A percentile compares a stretch with the other conserved stretches of the same genome.
Conservation (phyloP, 1,140 invertebrate genomes). For the Hylaeus volcanicus region DNA sequence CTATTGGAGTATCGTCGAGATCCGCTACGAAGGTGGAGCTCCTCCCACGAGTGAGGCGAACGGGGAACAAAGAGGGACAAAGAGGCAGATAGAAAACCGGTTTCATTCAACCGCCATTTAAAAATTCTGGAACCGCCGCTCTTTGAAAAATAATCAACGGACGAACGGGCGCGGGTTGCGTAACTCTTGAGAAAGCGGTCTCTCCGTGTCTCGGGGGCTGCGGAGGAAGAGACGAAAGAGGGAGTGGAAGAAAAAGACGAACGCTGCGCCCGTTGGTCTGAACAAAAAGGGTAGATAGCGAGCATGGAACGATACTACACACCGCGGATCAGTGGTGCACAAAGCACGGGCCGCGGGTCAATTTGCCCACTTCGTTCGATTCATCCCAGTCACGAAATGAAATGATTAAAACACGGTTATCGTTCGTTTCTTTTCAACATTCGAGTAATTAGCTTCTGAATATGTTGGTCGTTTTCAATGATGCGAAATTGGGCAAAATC, state of each 20-base stretch:
- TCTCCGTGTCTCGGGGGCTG: conserved; percentile 34
- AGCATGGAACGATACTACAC: conserved; percentile 27
- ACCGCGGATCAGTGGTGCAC: not conserved
- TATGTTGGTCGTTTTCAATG: too few species aligned
- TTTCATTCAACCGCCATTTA: conserved; percentile 75
- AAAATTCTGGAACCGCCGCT: conserved; percentile 71
- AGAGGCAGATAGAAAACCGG: conserved; percentile 63
- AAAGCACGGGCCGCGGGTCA: too few species aligned
- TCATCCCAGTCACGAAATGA: too few species aligned
- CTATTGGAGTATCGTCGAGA: conserved; percentile 38
- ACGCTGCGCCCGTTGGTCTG: not conserved
- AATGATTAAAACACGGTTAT: too few species aligned
- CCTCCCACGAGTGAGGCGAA: conserved; percentile 46
- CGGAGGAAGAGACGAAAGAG: conserved; percentile 35
- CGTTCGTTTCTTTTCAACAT: too few species aligned
- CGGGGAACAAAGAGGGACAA: conserved; percentile 2
- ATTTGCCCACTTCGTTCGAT: too few species aligned
- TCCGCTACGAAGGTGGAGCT: conserved; percentile 49
- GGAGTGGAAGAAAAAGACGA: conserved; percentile 29
- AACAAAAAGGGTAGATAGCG: conserved; percentile 42
- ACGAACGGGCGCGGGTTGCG: conserved; percentile 66
- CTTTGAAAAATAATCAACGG: conserved; percentile 76
- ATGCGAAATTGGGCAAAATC: too few species aligned
- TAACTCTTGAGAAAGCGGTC: conserved; percentile 73
- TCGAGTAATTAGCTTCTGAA: too few species aligned